Evolutionary conservation across 2,888 invertebrate genomes (phyloP).

Genomic region (Petrophora chlorosata): DNA sequence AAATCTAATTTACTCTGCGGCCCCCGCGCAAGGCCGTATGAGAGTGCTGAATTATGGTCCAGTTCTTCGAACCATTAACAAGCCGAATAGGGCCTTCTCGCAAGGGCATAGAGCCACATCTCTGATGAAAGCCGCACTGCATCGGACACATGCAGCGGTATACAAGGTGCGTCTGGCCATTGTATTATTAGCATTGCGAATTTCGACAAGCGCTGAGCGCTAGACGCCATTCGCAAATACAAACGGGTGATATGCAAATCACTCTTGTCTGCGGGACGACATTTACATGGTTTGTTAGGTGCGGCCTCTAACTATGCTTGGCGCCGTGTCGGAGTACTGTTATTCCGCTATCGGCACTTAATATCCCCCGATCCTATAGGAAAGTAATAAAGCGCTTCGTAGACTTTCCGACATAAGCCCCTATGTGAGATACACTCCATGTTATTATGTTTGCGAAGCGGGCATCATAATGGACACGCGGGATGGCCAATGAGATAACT

Average conservation of each 20-base stretch:
- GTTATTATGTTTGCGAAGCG: conserved; percentile 57
- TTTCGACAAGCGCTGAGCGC: conserved; percentile 70
- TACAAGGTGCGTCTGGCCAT: conserved; percentile 72
- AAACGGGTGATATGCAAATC: conserved; percentile 72
- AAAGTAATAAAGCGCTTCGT: conserved; percentile 32
- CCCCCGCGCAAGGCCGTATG: conserved; percentile 49
- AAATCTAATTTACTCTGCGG: conserved; percentile 55
- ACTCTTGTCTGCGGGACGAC: conserved; percentile 53
- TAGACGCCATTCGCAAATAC: conserved; percentile 71
- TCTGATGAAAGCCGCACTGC: conserved; percentile 44
- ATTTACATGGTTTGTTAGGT: conserved; percentile 57
- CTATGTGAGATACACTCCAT: conserved; percentile 40
- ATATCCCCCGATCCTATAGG: conserved; percentile 29
- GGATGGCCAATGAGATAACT: conserved; percentile 53
- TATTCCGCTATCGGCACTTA: conserved; percentile 26
- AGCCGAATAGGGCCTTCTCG: conserved; percentile 47
- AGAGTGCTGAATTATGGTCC: conserved; percentile 61
- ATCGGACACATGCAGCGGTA: conserved; percentile 58
- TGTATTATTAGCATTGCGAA: conserved; percentile 78
- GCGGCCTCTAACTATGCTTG: conserved; percentile 36
- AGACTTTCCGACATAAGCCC: conserved; percentile 30
- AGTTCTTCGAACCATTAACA: conserved; percentile 54
- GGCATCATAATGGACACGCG: conserved; percentile 52
- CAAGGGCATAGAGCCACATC: conserved; percentile 50
- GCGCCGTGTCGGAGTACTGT: conserved; percentile 15